Evolutionary conservation across 1,140 invertebrate species (phyloP).

Genomic region (Ceratosolen fusciceps): DNA sequence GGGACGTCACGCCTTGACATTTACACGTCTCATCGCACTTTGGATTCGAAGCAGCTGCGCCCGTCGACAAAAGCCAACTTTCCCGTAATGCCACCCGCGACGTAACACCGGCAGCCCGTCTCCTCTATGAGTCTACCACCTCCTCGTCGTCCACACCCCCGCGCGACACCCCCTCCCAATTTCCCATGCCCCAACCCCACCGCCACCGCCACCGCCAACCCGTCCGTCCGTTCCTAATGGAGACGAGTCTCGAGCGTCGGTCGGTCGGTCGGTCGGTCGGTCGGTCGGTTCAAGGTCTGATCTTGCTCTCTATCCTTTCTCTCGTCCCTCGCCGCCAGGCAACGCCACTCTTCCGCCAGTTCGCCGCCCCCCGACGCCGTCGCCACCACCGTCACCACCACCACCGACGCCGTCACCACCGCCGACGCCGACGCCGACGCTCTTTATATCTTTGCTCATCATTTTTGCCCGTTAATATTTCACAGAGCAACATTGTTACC

Average conservation of each 20-base stretch:
- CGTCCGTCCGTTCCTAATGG: no score
- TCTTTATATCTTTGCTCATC: no score
- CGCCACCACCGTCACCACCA: no score
- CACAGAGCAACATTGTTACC: neutral
- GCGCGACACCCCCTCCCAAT: no score
- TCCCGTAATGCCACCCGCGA: neutral
- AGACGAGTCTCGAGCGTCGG: neutral
- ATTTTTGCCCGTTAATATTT: neutral
- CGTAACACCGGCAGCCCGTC: neutral
- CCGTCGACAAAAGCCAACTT: neutral
- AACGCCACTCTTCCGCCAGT: no score
- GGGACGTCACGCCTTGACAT: neutral
- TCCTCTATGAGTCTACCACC: neutral
- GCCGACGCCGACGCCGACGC: no score
- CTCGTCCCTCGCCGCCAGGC: neutral
- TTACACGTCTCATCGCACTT: neutral
- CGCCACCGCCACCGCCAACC: no score
- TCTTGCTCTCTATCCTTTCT: neutral
- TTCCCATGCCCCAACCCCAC: no score
- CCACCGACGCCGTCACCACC: no score
- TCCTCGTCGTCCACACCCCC: no score
- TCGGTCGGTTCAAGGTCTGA: conserved; percentile 7
- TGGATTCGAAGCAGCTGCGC: neutral
- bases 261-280: no score
- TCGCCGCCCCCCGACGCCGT: no score